Percentiles rank a stretch among this genome's conserved stretches.
These are phyloP conservation scores for Pangasius krempfi DNA, from an alignment of 2,797 vertebrate species.

Conservation along the genomic window DNA sequence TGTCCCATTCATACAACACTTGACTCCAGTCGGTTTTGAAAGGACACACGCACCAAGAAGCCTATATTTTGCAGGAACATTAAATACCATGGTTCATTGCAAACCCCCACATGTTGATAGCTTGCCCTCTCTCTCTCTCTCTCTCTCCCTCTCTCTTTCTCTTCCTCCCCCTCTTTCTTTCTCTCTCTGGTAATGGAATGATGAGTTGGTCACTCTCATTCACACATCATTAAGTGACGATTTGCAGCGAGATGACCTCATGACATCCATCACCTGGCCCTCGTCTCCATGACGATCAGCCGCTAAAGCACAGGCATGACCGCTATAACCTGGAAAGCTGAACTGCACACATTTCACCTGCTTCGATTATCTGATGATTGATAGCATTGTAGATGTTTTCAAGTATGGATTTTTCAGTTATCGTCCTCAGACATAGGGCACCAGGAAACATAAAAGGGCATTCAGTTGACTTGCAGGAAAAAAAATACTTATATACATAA, in stretches of 20 bases:
- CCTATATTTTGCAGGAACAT: conserved; percentile 49
- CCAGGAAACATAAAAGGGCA: not conserved
- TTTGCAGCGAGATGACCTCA: conserved; percentile 57
- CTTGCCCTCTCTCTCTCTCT: not conserved
- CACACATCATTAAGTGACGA: conserved; percentile 55
- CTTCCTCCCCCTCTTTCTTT: conserved; percentile 13
- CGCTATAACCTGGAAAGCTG: conserved; percentile 26
- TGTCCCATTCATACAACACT: conserved; percentile 11
- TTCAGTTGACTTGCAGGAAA: not conserved
- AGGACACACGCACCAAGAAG: conserved; percentile 37
- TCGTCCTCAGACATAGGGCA: conserved; percentile 21
- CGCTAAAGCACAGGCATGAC: conserved; percentile 47
- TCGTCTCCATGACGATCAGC: conserved; percentile 54
- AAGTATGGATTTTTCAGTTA: conserved; percentile 44
- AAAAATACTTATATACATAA: not conserved
- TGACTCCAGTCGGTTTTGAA: conserved; percentile 18
- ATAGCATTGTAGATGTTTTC: conserved; percentile 47
- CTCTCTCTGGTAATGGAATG: conserved; percentile 32
- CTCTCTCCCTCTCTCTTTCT: not conserved
- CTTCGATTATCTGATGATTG: conserved; percentile 44
- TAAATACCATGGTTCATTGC: conserved; percentile 51
- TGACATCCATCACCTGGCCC: conserved; percentile 57
- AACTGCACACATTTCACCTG: conserved; percentile 35
- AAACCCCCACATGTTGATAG: conserved; percentile 53
- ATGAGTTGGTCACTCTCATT: conserved; percentile 54